These are phyloP conservation scores for Ivindomyrus marchei DNA, from an alignment of 2,113 vertebrate genomes.

Conservation along the genomic window DNA sequence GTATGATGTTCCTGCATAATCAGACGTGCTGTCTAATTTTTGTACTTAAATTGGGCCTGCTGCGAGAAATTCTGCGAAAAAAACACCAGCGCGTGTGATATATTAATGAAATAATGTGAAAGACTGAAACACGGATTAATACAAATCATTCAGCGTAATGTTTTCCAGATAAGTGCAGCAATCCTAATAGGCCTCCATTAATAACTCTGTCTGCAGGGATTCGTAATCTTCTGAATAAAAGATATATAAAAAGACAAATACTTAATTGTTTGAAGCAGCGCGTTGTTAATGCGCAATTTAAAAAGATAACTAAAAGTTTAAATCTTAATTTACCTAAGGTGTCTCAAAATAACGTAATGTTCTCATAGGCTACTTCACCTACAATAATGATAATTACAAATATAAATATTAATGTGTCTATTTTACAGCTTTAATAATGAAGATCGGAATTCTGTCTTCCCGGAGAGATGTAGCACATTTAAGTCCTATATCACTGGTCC, in stretches of 20 bases:
- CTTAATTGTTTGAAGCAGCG: not conserved
- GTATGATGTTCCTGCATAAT: not conserved
- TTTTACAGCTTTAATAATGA: conserved; percentile 4
- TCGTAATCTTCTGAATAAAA: not conserved
- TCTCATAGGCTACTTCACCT: not conserved
- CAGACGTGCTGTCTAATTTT: not conserved
- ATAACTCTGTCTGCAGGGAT: not conserved
- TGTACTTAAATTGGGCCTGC: not conserved
- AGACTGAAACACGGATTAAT: not conserved
- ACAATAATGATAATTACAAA: not conserved
- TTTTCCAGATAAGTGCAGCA: not conserved
- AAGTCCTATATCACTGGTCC: not conserved
- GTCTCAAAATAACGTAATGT: not conserved
- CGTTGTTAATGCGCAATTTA: not conserved
- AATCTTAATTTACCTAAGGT: not conserved
- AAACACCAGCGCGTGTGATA: not conserved
- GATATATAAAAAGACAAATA: not conserved
- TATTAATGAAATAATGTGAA: not conserved
- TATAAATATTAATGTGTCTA: conserved; percentile 8
- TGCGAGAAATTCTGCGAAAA: not conserved
- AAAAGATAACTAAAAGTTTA: not conserved
- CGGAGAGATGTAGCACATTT: not conserved
- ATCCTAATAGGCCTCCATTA: not conserved
- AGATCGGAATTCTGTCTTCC: not conserved
- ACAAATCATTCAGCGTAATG: not conserved